These are phyloP conservation scores for Chaetodon auriga DNA, from an alignment of 2,113 vertebrate species.

Conservation along the genomic window DNA sequence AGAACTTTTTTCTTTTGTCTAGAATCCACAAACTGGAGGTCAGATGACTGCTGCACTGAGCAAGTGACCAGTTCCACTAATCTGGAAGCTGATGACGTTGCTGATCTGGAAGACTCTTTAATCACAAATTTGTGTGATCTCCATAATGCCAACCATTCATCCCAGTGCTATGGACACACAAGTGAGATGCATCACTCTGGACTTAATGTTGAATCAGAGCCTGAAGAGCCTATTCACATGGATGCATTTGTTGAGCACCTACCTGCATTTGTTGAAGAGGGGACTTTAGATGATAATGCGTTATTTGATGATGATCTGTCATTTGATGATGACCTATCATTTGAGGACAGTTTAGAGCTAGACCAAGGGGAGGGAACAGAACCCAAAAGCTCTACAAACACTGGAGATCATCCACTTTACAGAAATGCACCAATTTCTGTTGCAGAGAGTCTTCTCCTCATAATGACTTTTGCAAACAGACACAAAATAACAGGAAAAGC, in stretches of 20 bases:
- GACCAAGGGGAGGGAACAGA: constrained; percentile 23
- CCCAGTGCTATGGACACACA: constrained; percentile 1
- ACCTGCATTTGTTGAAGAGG: constrained; percentile 16
- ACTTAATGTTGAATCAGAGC: not conserved
- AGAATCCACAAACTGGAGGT: too few species aligned
- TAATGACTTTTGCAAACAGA: constrained; percentile 44
- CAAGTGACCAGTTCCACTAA: not conserved
- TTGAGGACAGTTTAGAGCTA: constrained; percentile 10
- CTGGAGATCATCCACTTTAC: constrained; percentile 28
- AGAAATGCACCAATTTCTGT: constrained; percentile 8
- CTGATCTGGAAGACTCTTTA: not conserved
- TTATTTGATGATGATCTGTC: constrained; percentile 17
- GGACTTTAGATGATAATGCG: not conserved
- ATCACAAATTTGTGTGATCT: not conserved
- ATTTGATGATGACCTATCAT: constrained; percentile 25
- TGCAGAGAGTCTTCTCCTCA: constrained; percentile 42
- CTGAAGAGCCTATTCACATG: not conserved
- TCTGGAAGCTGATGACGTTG: constrained; percentile 8
- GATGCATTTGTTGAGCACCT: not conserved
- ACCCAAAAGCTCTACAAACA: constrained; percentile 24
- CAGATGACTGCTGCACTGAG: too few species aligned
- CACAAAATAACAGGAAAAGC: constrained; percentile 50
- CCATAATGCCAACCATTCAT: not conserved
- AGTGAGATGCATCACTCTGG: not conserved
- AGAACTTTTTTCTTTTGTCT: too few species aligned